Evolutionary conservation across 2,888 invertebrate genomes (phyloP).

Genomic region (Pedicia rivosa): DNA sequence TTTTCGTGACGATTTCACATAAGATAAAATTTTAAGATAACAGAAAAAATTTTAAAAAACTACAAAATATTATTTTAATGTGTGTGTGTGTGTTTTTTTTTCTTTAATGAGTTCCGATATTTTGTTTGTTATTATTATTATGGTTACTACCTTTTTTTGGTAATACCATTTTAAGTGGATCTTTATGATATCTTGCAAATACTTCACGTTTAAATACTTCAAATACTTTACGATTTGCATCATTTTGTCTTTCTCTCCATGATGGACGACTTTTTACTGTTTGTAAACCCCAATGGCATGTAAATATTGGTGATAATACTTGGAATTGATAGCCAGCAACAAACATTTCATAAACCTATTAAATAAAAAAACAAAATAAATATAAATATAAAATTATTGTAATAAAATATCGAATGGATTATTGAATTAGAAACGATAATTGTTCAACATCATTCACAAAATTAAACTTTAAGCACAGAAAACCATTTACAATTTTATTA

Average conservation of each 20-base stretch:
- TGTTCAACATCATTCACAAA: no score
- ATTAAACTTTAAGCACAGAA: no score
- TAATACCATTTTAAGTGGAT: constrained; percentile 39
- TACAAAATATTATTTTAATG: no score
- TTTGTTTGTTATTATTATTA: no score
- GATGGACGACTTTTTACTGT: constrained; percentile 59
- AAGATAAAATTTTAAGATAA: no score
- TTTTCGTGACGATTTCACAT: no score
- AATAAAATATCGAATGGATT: no score
- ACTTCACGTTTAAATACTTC: constrained; percentile 72
- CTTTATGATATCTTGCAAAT: constrained; percentile 56
- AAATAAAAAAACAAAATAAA: constrained; percentile 11
- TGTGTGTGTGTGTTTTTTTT: no score
- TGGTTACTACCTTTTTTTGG: constrained; percentile 9
- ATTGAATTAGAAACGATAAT: no score
- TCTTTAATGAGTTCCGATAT: no score
- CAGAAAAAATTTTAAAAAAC: no score
- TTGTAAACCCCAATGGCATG: constrained; percentile 81
- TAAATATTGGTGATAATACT: constrained; percentile 76
- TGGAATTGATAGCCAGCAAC: constrained; percentile 76
- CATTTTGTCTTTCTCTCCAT: constrained; percentile 79
- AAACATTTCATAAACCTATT: constrained; percentile 83
- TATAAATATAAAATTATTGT: constrained; percentile 1
- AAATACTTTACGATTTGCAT: constrained; percentile 62
- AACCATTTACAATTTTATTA: no score